A percentile compares a stretch with the other conserved stretches of the same genome.
phyloP scores from a whole-genome alignment of 2,888 invertebrate species.

The Mactromeris polynyma region DNA sequence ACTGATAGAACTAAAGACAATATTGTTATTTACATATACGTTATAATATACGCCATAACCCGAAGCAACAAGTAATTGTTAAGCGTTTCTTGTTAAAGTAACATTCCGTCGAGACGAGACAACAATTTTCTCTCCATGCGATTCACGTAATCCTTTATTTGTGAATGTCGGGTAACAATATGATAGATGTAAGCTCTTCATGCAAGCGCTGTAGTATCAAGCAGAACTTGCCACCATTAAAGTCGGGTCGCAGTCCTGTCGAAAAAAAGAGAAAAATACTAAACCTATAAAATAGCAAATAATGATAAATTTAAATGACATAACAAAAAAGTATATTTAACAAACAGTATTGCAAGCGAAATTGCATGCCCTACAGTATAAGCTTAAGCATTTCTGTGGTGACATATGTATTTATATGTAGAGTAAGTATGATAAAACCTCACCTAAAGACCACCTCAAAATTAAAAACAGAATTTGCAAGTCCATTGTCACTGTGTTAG shows the following conservation, averaged over 20 bases:
- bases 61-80: slow-evolving; percentile 32
- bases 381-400: background rate
- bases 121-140: slow-evolving; percentile 39
- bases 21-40: slow-evolving; percentile 12
- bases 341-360: background rate
- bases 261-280: slow-evolving; percentile 62
- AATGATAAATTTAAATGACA: background rate
- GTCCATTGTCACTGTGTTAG: no score
- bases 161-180: background rate
- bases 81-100: slow-evolving; percentile 29
- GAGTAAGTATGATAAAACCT: no score
- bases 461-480: no score
- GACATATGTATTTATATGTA: background rate
- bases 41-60: slow-evolving; percentile 37
- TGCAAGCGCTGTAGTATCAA: slow-evolving; percentile 30
- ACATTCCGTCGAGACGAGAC: slow-evolving; percentile 39
- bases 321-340: background rate
- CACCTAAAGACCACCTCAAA: no score
- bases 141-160: background rate
- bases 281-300: slow-evolving; percentile 49
- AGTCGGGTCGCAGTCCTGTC: slow-evolving; percentile 66
- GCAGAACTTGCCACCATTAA: slow-evolving; percentile 61
- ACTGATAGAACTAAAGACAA: background rate
- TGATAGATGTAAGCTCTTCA: slow-evolving; percentile 1
- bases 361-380: background rate